These are phyloP conservation scores for Drosophila mimetica DNA, from an alignment of 2,888 invertebrate species.

Conservation along the genomic window DNA sequence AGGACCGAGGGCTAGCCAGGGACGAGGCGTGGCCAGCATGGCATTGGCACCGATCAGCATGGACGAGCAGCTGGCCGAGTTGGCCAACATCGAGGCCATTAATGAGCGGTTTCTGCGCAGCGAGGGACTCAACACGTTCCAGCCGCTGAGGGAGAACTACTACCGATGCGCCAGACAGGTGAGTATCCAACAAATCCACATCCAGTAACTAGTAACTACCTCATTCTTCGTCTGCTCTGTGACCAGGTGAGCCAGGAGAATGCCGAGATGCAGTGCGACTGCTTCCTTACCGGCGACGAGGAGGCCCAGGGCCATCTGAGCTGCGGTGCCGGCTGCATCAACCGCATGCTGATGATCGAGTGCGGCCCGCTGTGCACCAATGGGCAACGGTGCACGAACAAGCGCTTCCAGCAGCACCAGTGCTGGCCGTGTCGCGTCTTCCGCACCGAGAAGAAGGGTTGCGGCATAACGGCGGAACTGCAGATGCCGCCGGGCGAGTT, in stretches of 20 bases:
- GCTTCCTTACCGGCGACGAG: conserved; percentile 95
- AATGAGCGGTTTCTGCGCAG: conserved; percentile 83
- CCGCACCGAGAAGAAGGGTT: conserved; percentile 96
- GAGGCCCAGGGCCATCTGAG: conserved; percentile 92
- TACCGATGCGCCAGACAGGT: conserved; percentile 93
- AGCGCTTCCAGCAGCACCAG: conserved; percentile 94
- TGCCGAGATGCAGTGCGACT: conserved; percentile 97
- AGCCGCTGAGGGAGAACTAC: conserved; percentile 92
- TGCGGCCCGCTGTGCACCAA: conserved; percentile 96
- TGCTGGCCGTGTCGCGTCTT: conserved; percentile 95
- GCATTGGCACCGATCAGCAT: conserved; percentile 82
- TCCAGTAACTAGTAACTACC: no score
- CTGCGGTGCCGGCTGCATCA: conserved; percentile 98
- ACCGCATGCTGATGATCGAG: conserved; percentile 98
- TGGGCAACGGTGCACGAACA: conserved; percentile 96
- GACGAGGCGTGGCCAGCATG: conserved; percentile 86
- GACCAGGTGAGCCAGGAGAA: conserved; percentile 95
- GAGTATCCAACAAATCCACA: no score
- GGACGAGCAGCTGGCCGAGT: conserved; percentile 80
- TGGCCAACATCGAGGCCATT: conserved; percentile 80
- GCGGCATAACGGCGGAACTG: conserved; percentile 89
- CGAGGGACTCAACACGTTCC: conserved; percentile 89
- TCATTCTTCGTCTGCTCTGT: no score
- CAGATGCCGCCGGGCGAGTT: conserved; percentile 89
- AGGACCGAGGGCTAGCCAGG: conserved; percentile 84